Evolutionary conservation across 2,888 invertebrate genomes (phyloP).

Genomic region (Chirona hameri): DNA sequence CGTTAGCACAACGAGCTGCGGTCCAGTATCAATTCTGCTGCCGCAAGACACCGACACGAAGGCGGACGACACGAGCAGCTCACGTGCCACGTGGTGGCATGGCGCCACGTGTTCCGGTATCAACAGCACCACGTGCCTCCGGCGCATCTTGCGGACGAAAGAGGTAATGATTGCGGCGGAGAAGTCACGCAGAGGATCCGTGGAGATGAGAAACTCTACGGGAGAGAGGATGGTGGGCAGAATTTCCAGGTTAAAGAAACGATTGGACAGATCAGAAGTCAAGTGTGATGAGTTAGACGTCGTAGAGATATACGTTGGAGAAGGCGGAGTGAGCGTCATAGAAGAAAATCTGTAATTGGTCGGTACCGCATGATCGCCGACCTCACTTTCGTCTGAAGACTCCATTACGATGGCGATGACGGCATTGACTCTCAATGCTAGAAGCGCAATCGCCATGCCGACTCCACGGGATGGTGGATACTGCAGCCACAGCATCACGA

Average conservation of each 20-base stretch:
- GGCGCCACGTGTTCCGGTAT: background rate
- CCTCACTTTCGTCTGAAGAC: too few species aligned
- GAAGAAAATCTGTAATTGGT: too few species aligned
- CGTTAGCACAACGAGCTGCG: background rate
- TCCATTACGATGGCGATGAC: too few species aligned
- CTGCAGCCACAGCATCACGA: too few species aligned
- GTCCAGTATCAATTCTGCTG: background rate
- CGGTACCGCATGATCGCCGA: too few species aligned
- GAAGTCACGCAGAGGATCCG: background rate
- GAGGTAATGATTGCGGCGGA: background rate
- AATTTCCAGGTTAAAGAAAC: background rate
- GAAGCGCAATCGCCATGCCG: too few species aligned
- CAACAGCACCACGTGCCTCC: background rate
- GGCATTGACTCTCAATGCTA: too few species aligned
- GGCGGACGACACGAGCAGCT: background rate
- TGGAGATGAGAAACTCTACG: too few species aligned
- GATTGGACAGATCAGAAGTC: background rate
- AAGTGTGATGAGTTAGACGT: slow-evolving; percentile 56
- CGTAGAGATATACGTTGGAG: slow-evolving; percentile 54
- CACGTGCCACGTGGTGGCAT: background rate
- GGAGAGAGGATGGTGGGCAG: too few species aligned
- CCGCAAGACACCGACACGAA: background rate
- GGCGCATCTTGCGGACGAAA: background rate
- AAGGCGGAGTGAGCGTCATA: too few species aligned
- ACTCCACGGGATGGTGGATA: too few species aligned